Percentiles rank a stretch among this genome's conserved stretches.
phyloP scores from a whole-genome alignment of 2,797 vertebrate genomes.

The Odontamblyopus lacepedii region DNA sequence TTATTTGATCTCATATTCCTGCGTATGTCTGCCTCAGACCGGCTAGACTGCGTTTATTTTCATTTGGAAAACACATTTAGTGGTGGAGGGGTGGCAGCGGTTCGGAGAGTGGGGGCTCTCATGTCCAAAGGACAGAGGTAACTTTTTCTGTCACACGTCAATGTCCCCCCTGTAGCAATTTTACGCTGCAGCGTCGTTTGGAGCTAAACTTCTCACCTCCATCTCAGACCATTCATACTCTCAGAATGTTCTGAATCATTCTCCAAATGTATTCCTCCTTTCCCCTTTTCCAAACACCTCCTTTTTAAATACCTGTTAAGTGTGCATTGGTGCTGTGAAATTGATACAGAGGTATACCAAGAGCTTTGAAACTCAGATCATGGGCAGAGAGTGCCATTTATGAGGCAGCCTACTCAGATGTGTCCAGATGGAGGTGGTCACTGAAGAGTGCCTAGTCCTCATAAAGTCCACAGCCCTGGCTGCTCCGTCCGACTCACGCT shows the following conservation, averaged over 20 bases:
- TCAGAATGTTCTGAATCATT: conserved; percentile 37
- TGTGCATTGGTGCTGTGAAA: conserved; percentile 53
- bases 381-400: conserved; percentile 67
- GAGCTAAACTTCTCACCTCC: conserved; percentile 56
- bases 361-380: conserved; percentile 65
- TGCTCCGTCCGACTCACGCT: conserved; percentile 31
- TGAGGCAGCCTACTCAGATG: conserved; percentile 64
- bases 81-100: conserved; percentile 72
- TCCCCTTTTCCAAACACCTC: conserved; percentile 23
- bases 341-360: conserved; percentile 53
- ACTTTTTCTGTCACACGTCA: conserved; percentile 73
- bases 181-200: conserved; percentile 54
- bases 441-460: conserved; percentile 67
- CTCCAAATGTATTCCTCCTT: conserved; percentile 18
- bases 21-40: conserved; percentile 81
- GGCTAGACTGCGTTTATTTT: conserved; percentile 82
- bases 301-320: conserved; percentile 24
- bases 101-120: conserved; percentile 57
- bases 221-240: conserved; percentile 31
- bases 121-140: conserved; percentile 49
- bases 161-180: conserved; percentile 72
- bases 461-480: conserved; percentile 60
- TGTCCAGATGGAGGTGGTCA: conserved; percentile 72
- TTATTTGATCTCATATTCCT: conserved; percentile 87
- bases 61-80: conserved; percentile 88